Base-by-base conservation (phyloP, 1,140 invertebrate genomes). In the Mylabris phalerata region DNA sequence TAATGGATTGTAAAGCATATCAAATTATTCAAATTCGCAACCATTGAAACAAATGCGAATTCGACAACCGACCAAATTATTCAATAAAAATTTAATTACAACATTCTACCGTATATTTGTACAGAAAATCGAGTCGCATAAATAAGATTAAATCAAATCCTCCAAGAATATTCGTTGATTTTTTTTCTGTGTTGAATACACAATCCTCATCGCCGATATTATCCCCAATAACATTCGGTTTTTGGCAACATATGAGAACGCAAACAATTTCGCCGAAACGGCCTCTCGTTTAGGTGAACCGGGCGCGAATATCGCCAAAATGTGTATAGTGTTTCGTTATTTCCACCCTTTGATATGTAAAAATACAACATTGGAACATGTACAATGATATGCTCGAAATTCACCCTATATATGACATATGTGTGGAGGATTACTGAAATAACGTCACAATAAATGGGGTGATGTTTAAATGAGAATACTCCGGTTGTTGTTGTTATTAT, bases 1-100 rank as follows among this genome's bases (percentile, higher is more conserved):
- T 63, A 63, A 60, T 60, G 61, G 57, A 57, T 54, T 60, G 40
- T 56, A 63, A 57, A 63, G 57, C 54, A 60, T 57, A 60, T 55
- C 52, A 55, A 59, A 62, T 62, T 62, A 62, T 59, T 62, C 52
- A 62, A 59, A 58, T 62, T 57, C 54, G 43, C 25, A 50, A 3
- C 40, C n/a, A 38, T 25, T 9, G 48, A 39, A 50, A 50, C 26
- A 10, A 9, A 32, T 32, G 32, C 26, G 10, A 24, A n/a, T 48
- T 48, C 24, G 10, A 32, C 26, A 48, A 48, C 26, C 3, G 25
- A 48, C 10, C 10, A 4, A n/a, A 11, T n/a, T 48, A 27, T 25
- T 32, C 11, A 13, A 48, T 48, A 48, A 48, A 27, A 48, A 48
- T 48, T 48, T 48, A 11, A n/a, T 48, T 48, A 48, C 10, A 48